Percentiles rank a stretch among this genome's conserved stretches.
Conservation (phyloP, 2,888 invertebrate species). For the Lordiphosa fenestrarum region DNA sequence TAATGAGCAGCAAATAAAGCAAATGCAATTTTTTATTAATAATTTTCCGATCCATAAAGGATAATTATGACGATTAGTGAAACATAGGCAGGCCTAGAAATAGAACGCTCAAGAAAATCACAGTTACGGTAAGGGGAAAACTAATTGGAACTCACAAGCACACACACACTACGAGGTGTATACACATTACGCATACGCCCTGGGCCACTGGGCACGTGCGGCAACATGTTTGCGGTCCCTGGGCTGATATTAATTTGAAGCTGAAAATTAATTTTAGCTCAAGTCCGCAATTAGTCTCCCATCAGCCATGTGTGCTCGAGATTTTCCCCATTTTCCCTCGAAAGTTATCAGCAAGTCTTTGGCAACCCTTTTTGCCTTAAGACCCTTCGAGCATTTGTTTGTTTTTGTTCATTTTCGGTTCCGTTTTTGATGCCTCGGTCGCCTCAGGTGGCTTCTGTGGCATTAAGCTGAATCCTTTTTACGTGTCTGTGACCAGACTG, state of each 20-base stretch:
- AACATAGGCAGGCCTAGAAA: constrained; percentile 33
- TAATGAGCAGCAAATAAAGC: constrained; percentile 23
- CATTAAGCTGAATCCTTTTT: constrained; percentile 61
- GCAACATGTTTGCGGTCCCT: constrained; percentile 25
- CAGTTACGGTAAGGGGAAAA: constrained; percentile 13
- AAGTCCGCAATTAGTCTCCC: constrained; percentile 65
- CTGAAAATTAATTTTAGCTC: constrained; percentile 69
- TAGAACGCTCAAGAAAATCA: constrained; percentile 33
- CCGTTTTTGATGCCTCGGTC: constrained; percentile 30
- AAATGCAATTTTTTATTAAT: constrained; percentile 50
- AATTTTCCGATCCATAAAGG: constrained; percentile 57
- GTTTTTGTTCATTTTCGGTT: constrained; percentile 19
- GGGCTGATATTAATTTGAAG: constrained; percentile 58
- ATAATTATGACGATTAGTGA: constrained; percentile 56
- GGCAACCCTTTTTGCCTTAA: neutral
- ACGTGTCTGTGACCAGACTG: constrained; percentile 46
- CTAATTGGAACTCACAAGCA: constrained; percentile 31
- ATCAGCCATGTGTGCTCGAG: constrained; percentile 37
- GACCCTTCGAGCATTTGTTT: constrained; percentile 18
- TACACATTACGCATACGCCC: constrained; percentile 46
- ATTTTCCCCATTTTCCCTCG: constrained; percentile 14
- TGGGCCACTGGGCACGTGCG: constrained; percentile 46
- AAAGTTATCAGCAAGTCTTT: constrained; percentile 40
- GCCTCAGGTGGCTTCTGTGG: constrained; percentile 29
- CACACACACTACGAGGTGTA: constrained; percentile 14